Evolutionary conservation across 2,888 invertebrate genomes (phyloP).

Genomic region (Cheilosia variabilis): DNA sequence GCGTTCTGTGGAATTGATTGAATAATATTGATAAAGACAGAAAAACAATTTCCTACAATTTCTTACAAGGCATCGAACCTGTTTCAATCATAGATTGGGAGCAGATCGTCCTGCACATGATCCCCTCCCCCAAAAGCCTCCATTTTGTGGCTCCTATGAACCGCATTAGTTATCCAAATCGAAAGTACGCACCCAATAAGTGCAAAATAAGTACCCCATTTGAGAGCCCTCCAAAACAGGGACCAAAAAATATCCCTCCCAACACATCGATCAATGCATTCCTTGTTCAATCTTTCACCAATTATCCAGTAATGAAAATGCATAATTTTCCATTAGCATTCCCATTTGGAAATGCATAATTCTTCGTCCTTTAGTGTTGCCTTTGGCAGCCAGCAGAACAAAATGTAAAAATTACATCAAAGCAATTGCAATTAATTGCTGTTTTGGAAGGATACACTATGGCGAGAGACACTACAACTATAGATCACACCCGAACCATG

Average conservation of each 20-base stretch:
- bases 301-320: background rate
- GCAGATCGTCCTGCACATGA: too few relatives aligned
- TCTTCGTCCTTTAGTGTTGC: background rate
- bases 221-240: background rate
- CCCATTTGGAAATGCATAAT: slow-evolving; percentile 8
- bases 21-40: too few relatives aligned
- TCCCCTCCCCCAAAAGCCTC: too few relatives aligned
- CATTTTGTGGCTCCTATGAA: too few relatives aligned
- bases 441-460: slow-evolving; percentile 12
- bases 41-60: too few relatives aligned
- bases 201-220: too few relatives aligned
- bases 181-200: too few relatives aligned
- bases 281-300: background rate
- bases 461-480: background rate
- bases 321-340: slow-evolving; percentile 18
- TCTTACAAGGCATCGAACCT: too few relatives aligned
- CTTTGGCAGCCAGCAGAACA: background rate
- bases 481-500: background rate
- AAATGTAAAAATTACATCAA: slow-evolving; percentile 22
- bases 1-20: too few relatives aligned
- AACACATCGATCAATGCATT: background rate
- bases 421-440: slow-evolving; percentile 25
- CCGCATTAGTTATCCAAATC: too few relatives aligned
- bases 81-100: too few relatives aligned
- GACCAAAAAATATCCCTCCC: background rate